Conservation (phyloP, 2,113 vertebrate genomes). For the Xyliphius kryptos region DNA sequence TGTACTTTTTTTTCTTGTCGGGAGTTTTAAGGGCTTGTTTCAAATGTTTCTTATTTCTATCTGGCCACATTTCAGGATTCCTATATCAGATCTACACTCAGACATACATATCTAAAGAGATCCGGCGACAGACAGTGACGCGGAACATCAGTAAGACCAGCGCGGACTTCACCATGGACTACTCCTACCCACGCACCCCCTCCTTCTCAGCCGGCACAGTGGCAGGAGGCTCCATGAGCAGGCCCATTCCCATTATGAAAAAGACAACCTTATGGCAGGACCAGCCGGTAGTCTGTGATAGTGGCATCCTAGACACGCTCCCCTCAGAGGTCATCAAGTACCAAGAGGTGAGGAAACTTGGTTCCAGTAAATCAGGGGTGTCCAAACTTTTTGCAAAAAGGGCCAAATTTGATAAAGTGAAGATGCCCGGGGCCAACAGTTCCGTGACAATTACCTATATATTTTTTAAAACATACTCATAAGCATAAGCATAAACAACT, state of each 20-base stretch:
- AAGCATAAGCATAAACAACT: too few relatives aligned
- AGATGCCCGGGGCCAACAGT: too few relatives aligned
- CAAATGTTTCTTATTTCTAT: too few relatives aligned
- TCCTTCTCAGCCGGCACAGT: background rate
- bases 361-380: background rate
- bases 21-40: too few relatives aligned
- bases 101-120: conserved; percentile 76
- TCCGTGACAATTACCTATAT: too few relatives aligned
- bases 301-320: conserved; percentile 70
- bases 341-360: conserved; percentile 74
- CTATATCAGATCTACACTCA: conserved; percentile 82
- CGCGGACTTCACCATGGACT: conserved; percentile 60
- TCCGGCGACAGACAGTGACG: conserved; percentile 70
- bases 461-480: too few relatives aligned
- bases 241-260: conserved; percentile 28
- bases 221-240: conserved; percentile 35
- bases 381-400: too few relatives aligned
- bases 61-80: conserved; percentile 57
- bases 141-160: conserved; percentile 71
- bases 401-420: too few relatives aligned
- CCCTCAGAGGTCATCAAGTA: conserved; percentile 71
- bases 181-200: conserved; percentile 8
- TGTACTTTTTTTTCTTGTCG: too few relatives aligned
- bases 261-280: conserved; percentile 82
- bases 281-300: conserved; percentile 64